Evolutionary conservation across 2,113 vertebrate genomes (phyloP).

Genomic region (Aix galericulata): DNA sequence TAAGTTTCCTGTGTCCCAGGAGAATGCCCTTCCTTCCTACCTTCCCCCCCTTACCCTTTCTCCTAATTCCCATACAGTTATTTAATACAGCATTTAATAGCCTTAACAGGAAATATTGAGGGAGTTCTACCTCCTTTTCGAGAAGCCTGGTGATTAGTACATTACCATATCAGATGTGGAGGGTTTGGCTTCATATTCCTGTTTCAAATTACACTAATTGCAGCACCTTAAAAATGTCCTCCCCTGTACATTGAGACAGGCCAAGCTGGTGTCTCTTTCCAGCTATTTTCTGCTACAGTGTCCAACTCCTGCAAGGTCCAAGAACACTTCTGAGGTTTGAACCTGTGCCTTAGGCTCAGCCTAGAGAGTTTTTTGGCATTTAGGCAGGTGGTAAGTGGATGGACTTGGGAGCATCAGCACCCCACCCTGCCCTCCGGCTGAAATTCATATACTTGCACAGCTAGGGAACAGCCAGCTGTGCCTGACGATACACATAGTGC

Average conservation of each 20-base stretch:
- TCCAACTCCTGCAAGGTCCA: neutral
- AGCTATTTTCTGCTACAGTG: neutral
- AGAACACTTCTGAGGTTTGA: neutral
- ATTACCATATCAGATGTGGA: neutral
- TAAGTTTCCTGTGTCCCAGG: neutral
- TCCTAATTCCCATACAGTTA: neutral
- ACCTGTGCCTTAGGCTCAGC: neutral
- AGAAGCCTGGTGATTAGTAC: neutral
- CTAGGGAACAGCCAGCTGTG: accelerated
- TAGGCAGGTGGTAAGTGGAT: neutral
- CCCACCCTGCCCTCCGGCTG: neutral
- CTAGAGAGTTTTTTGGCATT: neutral
- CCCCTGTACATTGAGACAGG: neutral
- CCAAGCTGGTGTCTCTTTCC: neutral
- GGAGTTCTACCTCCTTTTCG: neutral
- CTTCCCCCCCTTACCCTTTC: neutral
- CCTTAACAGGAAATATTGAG: constrained; percentile 4
- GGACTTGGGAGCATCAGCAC: neutral
- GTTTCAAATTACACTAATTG: neutral
- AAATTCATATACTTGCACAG: neutral
- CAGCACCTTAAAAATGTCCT: neutral
- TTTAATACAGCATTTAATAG: neutral
- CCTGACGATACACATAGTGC: accelerated
- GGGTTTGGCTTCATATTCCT: neutral
- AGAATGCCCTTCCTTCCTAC: neutral